These are phyloP conservation scores for Hipposideros armiger DNA, from an alignment of 2,113 vertebrate species.

Conservation along the genomic window DNA sequence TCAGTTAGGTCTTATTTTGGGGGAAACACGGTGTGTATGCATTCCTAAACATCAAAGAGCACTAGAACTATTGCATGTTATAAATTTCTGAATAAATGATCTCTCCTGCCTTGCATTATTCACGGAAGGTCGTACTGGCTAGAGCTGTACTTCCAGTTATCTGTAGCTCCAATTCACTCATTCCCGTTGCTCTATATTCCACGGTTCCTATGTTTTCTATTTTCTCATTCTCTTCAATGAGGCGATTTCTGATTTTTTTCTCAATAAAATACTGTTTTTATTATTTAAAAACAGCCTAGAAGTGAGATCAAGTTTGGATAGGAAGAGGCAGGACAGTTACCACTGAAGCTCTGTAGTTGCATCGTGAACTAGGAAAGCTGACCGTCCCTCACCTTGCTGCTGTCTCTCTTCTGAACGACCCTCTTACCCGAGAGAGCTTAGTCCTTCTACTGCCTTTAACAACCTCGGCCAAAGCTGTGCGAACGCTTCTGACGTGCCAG, in stretches of 20 bases:
- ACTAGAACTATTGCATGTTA: neutral
- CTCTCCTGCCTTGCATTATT: neutral
- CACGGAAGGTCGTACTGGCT: neutral
- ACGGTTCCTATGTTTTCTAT: neutral
- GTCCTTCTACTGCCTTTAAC: too few species aligned
- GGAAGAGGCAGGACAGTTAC: neutral
- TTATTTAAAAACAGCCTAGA: neutral
- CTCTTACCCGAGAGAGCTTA: neutral
- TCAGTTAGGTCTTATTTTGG: too few species aligned
- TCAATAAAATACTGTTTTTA: neutral
- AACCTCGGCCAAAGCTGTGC: neutral
- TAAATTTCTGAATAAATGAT: neutral
- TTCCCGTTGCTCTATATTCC: neutral
- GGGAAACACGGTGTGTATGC: too few species aligned
- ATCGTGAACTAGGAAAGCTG: neutral
- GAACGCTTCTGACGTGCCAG: too few species aligned
- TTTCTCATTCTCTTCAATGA: neutral
- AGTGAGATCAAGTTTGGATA: neutral
- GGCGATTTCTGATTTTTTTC: neutral
- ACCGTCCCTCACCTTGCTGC: neutral
- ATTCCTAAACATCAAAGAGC: neutral
- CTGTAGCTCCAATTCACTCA: neutral
- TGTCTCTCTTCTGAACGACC: neutral
- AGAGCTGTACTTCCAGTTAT: fast-evolving
- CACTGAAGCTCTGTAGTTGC: neutral